Conservation (phyloP, 2,797 vertebrate species). For the Meda fulgida region DNA sequence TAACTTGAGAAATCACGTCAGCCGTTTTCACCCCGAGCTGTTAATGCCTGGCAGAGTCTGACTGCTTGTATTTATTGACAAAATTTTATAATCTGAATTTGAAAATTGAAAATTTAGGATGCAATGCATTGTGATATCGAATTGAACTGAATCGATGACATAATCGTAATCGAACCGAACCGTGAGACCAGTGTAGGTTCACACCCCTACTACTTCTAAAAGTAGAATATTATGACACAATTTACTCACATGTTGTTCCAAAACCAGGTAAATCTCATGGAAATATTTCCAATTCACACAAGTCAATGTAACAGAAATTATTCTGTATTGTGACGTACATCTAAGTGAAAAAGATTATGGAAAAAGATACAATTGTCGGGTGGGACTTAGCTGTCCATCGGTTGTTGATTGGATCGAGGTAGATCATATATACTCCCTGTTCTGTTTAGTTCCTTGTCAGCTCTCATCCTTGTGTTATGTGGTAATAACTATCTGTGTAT, state of each 20-base stretch:
- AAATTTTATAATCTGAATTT: too few relatives aligned
- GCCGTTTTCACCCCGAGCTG: too few relatives aligned
- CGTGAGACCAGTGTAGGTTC: too few relatives aligned
- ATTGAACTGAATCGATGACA: too few relatives aligned
- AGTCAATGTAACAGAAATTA: background rate
- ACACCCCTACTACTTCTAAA: background rate
- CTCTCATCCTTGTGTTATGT: background rate
- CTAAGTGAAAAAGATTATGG: background rate
- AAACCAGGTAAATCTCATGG: background rate
- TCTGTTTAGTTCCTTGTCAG: background rate
- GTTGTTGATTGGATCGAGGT: background rate
- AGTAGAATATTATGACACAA: background rate
- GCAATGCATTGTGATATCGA: too few relatives aligned
- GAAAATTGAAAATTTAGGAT: too few relatives aligned
- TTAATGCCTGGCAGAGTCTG: too few relatives aligned
- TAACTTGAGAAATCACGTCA: too few relatives aligned
- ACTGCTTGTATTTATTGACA: too few relatives aligned
- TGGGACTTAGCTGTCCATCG: background rate
- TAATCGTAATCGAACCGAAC: too few relatives aligned
- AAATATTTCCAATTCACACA: background rate
- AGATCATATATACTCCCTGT: background rate
- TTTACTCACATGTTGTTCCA: slow-evolving; percentile 20
- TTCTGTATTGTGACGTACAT: background rate
- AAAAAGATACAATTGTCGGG: background rate
- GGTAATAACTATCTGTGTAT: background rate